Conservation (phyloP, 2,113 vertebrate genomes). For the Chaetodon auriga region DNA sequence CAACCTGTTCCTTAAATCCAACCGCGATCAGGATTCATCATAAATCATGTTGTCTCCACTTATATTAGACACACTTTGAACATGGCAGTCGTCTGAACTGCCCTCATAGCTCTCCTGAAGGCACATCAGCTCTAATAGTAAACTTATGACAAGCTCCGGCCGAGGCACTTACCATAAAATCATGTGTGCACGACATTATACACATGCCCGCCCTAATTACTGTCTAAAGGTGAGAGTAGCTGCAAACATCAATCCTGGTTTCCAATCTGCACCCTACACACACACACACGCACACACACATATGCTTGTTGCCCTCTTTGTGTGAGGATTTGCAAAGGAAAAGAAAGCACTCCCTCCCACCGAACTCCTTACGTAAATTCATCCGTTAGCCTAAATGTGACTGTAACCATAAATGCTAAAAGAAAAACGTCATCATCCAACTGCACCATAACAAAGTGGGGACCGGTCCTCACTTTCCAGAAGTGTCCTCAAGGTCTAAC, state of each 20-base stretch:
- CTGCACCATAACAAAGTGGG: background rate
- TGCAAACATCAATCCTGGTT: slow-evolving; percentile 29
- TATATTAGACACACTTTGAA: slow-evolving; percentile 49
- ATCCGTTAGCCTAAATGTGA: background rate
- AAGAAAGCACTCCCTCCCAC: background rate
- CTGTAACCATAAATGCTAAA: background rate
- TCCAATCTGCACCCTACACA: slow-evolving; percentile 1
- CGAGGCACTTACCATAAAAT: slow-evolving; percentile 47
- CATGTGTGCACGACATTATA: slow-evolving; percentile 47
- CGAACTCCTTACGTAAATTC: background rate
- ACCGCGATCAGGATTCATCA: slow-evolving; percentile 46
- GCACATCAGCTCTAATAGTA: slow-evolving; percentile 60
- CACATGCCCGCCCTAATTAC: slow-evolving; percentile 59
- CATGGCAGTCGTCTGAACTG: slow-evolving; percentile 42
- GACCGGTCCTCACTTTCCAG: too few species aligned
- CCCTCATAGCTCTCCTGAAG: slow-evolving; percentile 53
- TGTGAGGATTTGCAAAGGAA: slow-evolving; percentile 4
- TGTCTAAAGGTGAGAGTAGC: slow-evolving; percentile 58
- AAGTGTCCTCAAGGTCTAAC: background rate
- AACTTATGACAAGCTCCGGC: slow-evolving; percentile 38
- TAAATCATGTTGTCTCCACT: slow-evolving; percentile 66
- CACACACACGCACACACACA: slow-evolving; percentile 4
- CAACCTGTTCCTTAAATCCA: slow-evolving; percentile 37
- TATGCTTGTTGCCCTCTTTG: background rate
- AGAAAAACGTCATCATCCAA: background rate